Conservation (phyloP, 2,113 vertebrate species). For the Aspidoscelis tigris region DNA sequence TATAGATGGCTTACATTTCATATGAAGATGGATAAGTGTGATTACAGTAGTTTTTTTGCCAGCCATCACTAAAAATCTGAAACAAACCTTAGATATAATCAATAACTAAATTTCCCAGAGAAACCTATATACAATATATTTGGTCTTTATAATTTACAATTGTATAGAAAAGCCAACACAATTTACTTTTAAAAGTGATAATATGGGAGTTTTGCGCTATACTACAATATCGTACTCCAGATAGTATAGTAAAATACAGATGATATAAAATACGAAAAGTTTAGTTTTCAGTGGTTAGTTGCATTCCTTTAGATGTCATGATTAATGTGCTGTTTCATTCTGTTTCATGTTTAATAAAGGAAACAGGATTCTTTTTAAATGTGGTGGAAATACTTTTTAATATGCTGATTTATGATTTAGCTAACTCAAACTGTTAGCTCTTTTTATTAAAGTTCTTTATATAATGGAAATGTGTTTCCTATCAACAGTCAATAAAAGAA, state of each 20-base stretch:
- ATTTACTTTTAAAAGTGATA: conserved; percentile 23
- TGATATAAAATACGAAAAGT: conserved; percentile 41
- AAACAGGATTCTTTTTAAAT: conserved; percentile 27
- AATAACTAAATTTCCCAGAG: conserved; percentile 33
- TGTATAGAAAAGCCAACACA: conserved; percentile 10
- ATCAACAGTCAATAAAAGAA: conserved; percentile 36
- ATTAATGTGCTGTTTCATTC: conserved; percentile 45
- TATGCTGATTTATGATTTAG: conserved; percentile 43
- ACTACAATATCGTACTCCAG: neutral
- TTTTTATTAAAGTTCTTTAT: conserved; percentile 26
- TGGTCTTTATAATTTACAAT: conserved; percentile 46
- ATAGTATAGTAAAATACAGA: conserved; percentile 16
- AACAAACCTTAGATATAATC: conserved; percentile 23
- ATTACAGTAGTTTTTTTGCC: conserved; percentile 15
- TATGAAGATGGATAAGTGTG: conserved; percentile 25
- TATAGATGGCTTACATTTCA: conserved; percentile 54
- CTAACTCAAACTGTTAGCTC: conserved; percentile 17
- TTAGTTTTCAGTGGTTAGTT: conserved; percentile 32
- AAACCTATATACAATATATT: conserved; percentile 36
- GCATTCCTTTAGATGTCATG: conserved; percentile 41
- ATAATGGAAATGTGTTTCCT: conserved; percentile 34
- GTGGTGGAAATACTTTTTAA: conserved; percentile 26
- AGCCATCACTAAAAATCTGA: conserved; percentile 34
- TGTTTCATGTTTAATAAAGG: conserved; percentile 42
- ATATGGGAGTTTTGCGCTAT: neutral